Percentiles rank a stretch among this genome's conserved stretches.
These are phyloP conservation scores for Diorhabda carinulata DNA, from an alignment of 1,140 invertebrate genomes.

Conservation along the genomic window DNA sequence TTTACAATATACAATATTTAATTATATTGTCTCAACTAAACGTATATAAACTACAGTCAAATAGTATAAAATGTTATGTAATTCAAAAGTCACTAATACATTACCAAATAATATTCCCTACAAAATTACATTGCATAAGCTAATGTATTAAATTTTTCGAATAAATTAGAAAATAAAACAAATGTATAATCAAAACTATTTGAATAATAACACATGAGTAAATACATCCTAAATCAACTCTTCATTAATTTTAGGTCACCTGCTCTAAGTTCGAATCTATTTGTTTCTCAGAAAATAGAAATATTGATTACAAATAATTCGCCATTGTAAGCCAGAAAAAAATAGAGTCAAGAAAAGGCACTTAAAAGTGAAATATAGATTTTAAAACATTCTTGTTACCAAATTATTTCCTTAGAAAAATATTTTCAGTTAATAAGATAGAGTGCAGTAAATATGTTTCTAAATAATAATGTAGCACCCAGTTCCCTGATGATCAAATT, in stretches of 20 bases:
- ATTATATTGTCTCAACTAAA: background rate
- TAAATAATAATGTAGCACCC: no score
- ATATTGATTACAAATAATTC: no score
- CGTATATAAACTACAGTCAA: background rate
- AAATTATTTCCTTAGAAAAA: no score
- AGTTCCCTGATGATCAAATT: no score
- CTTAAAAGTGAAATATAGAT: no score
- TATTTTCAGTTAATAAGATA: no score
- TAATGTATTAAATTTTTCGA: slow-evolving; percentile 14
- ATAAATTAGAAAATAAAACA: slow-evolving; percentile 10
- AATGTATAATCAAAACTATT: background rate
- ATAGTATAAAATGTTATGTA: slow-evolving; percentile 13
- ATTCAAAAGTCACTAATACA: slow-evolving; percentile 12
- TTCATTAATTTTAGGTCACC: background rate
- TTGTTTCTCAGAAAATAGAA: no score
- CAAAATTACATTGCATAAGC: slow-evolving; percentile 10
- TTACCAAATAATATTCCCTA: background rate
- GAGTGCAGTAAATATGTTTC: no score
- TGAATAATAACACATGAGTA: background rate
- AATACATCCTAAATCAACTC: background rate
- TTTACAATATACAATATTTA: slow-evolving; percentile 1
- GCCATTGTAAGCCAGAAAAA: no score
- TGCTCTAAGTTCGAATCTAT: no score
- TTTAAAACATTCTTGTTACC: no score
- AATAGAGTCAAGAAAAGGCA: no score